Conservation (phyloP, 2,888 invertebrate species). For the Uloborus plumipes region DNA sequence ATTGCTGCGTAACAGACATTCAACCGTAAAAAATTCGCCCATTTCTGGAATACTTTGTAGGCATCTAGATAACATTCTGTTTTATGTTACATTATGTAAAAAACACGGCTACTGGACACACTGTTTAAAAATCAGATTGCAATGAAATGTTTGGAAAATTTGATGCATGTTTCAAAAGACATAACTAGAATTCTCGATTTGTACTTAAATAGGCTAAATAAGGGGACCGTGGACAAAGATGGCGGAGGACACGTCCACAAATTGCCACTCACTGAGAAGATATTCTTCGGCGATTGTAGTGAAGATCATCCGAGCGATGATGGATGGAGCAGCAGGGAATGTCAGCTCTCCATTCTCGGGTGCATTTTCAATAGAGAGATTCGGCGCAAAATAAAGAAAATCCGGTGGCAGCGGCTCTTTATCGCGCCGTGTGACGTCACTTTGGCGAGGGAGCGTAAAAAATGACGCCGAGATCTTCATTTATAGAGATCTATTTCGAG, state of each 20-base stretch:
- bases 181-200: too few relatives aligned
- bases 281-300: slow-evolving; percentile 4
- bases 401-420: background rate
- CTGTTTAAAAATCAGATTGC: too few relatives aligned
- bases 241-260: background rate
- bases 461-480: slow-evolving; percentile 7
- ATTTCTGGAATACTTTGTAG: too few relatives aligned
- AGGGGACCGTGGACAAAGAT: background rate
- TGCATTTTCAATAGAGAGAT: slow-evolving; percentile 6
- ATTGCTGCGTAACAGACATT: too few relatives aligned
- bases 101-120: too few relatives aligned
- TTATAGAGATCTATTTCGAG: background rate
- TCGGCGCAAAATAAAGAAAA: slow-evolving; percentile 5
- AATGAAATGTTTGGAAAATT: too few relatives aligned
- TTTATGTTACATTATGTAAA: too few relatives aligned
- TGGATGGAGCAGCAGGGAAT: slow-evolving; percentile 7
- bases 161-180: too few relatives aligned
- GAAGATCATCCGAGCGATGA: slow-evolving; percentile 3
- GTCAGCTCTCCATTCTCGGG: slow-evolving; percentile 9
- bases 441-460: background rate
- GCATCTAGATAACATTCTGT: too few relatives aligned
- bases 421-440: background rate
- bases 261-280: background rate
- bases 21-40: too few relatives aligned
- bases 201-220: background rate